Evolutionary conservation across 2,113 vertebrate species (phyloP), one percentile per base, ranked within the genome.

Genomic region (Falco punctatus): DNA sequence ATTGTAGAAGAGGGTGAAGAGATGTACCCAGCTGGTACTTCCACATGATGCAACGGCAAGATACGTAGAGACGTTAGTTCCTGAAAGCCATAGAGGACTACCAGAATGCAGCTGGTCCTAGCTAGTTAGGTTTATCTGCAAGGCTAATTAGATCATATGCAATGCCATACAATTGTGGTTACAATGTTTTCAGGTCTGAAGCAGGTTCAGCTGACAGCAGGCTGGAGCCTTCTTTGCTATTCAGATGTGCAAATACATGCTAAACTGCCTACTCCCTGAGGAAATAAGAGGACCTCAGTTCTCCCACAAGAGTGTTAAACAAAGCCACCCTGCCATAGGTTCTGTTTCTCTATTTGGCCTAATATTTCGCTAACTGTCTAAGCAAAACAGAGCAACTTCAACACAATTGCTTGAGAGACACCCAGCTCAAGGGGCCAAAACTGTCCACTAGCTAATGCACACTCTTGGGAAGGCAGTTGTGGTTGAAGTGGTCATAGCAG

Each of bases 41-140:
- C 75, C 71, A 57, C 15, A 49, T 21, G 42, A 28, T 38, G 23
- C n/a, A 71, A 79, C 58, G 48, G 22, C 27, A 77, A 66, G 23
- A 5, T 77, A 19, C 13, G 52, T 12, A 35, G 54, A 94, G 35
- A 27, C 27, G 48, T 0, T 9, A 66, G 83, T 24, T 94, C 54
- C 75, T 81, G 33, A 81, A 88, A 89, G 42, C 51, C 3, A 0
- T 4, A 42, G 65, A 89, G 86, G 59, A 5, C 77, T 58, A 61
- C 24, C 27, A 44, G 65, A 58, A 57, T 6, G 38, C 49, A 90
- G n/a, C 59, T 89, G 67, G 61, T 52, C 61, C 61, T 14, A 62
- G 46, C 78, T 85, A 44, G 61, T 80, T 57, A 33, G 48, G 40
- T 77, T 75, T 59, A 92, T 88, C 88, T 95, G 78, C 81, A 90